Base-by-base conservation (phyloP, 1,140 invertebrate species). In the Atta texana region DNA sequence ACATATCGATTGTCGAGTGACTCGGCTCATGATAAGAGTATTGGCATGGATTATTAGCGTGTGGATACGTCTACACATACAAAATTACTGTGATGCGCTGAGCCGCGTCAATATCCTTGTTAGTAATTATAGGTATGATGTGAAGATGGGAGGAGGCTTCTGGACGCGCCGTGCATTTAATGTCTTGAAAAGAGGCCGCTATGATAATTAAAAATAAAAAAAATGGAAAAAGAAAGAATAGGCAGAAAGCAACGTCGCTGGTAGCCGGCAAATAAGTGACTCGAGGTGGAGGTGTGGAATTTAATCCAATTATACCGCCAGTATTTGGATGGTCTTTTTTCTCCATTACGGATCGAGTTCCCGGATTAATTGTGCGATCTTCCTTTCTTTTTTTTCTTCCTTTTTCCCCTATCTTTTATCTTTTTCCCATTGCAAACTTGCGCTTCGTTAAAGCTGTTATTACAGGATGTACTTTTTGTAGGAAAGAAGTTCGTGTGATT, bases 301-400 rank as follows among this genome's bases (percentile, higher is more conserved):
- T 78, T 78, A 78, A 78, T 66, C 76, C 76, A 66, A 78, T 78
- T 78, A 78, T 78, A 78, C 59, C 59, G 18, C 44, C 44, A 49
- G 59, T 66, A 78, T 66, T 77, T 49, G 75, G 57, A 63, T 64
- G 39, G 55, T 66, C 18, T 78, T 78, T 78, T 63, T 39, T 18
- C 5, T 18, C 1, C 39, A 24, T 66, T 24, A 39, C 59, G 39
- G 59, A 78, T 78, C 59, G 24, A 78, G 24, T 66, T 78, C 24
- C 18, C 24, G 59, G 59, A 78, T 66, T 78, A 78, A 78, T 78
- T 66, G 76, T 78, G 59, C 59, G 28, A 78, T 78, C 66, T 69
- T 39, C 21, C 39, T 69, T 49, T 77, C 14, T 44, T 16, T 4
- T 4, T 6, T 64, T 31, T 31, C 24, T 28, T 6, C 18, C 18